A percentile compares a stretch with the other conserved stretches of the same genome.
These are phyloP conservation scores for Dasypogon diadema DNA, from an alignment of 2,888 invertebrate genomes.

Conservation along the genomic window DNA sequence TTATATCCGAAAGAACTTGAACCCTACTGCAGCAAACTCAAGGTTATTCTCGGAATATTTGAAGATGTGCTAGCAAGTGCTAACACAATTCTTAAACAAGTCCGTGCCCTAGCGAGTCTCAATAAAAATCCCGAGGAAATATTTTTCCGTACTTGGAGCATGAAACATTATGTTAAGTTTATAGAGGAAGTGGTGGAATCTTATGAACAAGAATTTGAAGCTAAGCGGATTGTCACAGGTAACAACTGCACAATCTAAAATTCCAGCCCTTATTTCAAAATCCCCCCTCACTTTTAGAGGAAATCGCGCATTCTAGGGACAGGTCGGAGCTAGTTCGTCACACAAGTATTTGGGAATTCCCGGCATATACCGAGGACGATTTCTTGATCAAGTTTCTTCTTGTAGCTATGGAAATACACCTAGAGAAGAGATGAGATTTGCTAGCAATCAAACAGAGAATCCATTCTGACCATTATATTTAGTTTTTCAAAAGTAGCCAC, in stretches of 20 bases:
- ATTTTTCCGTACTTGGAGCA: conserved; percentile 64
- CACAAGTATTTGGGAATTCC: conserved; percentile 64
- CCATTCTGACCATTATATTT: too few species aligned
- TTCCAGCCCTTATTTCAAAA: background rate
- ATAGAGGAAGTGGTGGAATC: conserved; percentile 59
- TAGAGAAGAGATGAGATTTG: conserved; percentile 50
- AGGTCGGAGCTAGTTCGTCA: conserved; percentile 61
- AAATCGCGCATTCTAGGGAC: conserved; percentile 62
- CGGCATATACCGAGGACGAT: conserved; percentile 61
- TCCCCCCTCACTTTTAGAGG: conserved; percentile 58
- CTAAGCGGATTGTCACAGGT: conserved; percentile 64
- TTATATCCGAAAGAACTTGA: conserved; percentile 62
- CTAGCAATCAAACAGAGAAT: too few species aligned
- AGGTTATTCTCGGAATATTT: conserved; percentile 62
- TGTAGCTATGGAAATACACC: conserved; percentile 61
- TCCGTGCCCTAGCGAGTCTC: conserved; percentile 61
- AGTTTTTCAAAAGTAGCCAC: too few species aligned
- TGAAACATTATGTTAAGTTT: conserved; percentile 61
- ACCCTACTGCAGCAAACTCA: conserved; percentile 62
- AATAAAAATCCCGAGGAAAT: conserved; percentile 59
- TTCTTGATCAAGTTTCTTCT: conserved; percentile 61
- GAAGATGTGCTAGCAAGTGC: conserved; percentile 62
- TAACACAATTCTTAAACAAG: conserved; percentile 60
- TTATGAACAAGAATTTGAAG: conserved; percentile 61
- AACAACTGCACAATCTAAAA: conserved; percentile 31